Conservation (phyloP, 2,797 vertebrate species). For the Myoxocephalus aenaeus region DNA sequence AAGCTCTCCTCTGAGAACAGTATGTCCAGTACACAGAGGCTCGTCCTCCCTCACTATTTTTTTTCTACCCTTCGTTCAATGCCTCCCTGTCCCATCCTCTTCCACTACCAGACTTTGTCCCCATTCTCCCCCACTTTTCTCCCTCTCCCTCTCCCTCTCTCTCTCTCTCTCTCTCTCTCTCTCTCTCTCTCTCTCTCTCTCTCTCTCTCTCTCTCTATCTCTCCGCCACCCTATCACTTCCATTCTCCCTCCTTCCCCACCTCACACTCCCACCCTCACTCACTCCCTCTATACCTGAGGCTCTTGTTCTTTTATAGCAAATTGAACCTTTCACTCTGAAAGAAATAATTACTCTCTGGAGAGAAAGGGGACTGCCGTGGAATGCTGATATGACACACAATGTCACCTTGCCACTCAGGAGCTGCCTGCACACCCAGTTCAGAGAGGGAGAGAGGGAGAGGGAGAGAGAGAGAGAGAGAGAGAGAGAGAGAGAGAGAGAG, state of each 20-base stretch:
- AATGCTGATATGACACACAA: conserved; percentile 93
- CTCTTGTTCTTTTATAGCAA: conserved; percentile 93
- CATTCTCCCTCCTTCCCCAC: conserved; percentile 62
- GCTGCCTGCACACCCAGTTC: conserved; percentile 78
- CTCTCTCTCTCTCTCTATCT: conserved; percentile 22
- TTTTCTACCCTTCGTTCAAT: conserved; percentile 26
- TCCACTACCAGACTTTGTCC: conserved; percentile 49
- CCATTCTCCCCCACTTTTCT: conserved; percentile 53
- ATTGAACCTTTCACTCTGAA: conserved; percentile 92
- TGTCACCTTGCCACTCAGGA: conserved; percentile 94
- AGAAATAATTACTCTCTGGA: conserved; percentile 93
- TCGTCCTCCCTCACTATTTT: conserved; percentile 64
- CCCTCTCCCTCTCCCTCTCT: conserved; percentile 5
- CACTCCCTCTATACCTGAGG: conserved; percentile 84
- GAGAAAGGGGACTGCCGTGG: conserved; percentile 87
- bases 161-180: conserved; percentile 9
- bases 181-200: conserved; percentile 6
- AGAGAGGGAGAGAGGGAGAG: conserved; percentile 32
- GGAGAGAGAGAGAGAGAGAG: conserved; percentile 25
- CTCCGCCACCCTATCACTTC: conserved; percentile 74
- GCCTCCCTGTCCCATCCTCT: conserved; percentile 54
- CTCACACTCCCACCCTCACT: conserved; percentile 66
- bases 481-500: conserved; percentile 22
- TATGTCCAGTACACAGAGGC: conserved; percentile 76
- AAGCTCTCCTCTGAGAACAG: conserved; percentile 71